phyloP scores from a whole-genome alignment of 2,888 invertebrate species.

The Blomia tropicalis region DNA sequence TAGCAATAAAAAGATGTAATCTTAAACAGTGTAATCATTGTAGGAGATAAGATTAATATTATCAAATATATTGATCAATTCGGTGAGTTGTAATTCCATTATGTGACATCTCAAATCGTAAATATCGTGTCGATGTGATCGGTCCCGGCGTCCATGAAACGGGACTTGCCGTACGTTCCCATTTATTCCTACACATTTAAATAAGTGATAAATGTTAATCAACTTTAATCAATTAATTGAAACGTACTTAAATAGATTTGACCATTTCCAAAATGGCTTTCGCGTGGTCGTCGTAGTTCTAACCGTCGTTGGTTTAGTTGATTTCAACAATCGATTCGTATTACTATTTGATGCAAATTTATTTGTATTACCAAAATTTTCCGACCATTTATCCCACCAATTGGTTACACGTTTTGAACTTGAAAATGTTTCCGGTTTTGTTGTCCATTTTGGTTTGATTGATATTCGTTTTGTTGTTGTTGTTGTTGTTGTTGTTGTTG shows the following conservation, averaged over 20 bases:
- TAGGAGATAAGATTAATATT: too few species aligned
- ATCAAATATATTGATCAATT: not conserved
- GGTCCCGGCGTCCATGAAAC: too few species aligned
- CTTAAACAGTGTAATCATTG: too few species aligned
- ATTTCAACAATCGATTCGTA: too few species aligned
- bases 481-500: not conserved
- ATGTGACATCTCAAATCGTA: constrained; percentile 7
- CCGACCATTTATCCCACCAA: constrained; percentile 11
- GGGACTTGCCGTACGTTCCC: not conserved
- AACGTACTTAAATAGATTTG: not conserved
- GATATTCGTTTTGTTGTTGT: not conserved
- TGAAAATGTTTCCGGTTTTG: not conserved
- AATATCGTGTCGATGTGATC: not conserved
- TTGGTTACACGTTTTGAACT: not conserved
- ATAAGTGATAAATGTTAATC: not conserved
- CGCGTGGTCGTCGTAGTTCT: not conserved
- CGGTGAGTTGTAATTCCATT: constrained; percentile 1
- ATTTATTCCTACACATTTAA: not conserved
- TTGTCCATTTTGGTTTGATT: not conserved
- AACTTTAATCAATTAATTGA: not conserved
- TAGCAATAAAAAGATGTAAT: too few species aligned
- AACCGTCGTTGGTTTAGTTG: not conserved
- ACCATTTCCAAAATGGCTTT: not conserved
- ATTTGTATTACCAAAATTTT: not conserved
- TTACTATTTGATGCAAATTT: not conserved